Evolutionary conservation across 2,113 vertebrate species (phyloP).

Genomic region (Scortum barcoo): DNA sequence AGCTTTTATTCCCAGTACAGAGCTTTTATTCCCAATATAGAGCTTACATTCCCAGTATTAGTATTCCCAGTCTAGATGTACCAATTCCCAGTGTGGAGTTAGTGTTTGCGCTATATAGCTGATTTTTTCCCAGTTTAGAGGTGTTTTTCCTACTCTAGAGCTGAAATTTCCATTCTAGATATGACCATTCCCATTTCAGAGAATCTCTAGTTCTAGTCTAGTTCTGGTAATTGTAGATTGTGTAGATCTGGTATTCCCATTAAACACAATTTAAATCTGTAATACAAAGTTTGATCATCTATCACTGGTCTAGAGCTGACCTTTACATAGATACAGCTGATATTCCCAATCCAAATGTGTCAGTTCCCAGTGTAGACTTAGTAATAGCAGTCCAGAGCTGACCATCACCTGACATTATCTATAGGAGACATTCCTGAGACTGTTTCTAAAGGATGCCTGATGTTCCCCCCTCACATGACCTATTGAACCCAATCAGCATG

Average conservation of each 20-base stretch:
- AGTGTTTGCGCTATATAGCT: too few species aligned
- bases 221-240: too few species aligned
- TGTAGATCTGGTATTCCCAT: neutral
- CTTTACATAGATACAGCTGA: neutral
- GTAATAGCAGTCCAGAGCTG: too few species aligned
- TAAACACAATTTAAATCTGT: neutral
- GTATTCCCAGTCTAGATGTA: too few species aligned
- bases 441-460: neutral
- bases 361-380: neutral
- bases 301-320: neutral
- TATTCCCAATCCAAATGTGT: neutral
- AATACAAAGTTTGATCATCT: too few species aligned
- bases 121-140: too few species aligned
- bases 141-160: too few species aligned
- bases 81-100: too few species aligned
- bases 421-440: neutral
- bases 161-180: too few species aligned
- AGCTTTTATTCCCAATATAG: neutral
- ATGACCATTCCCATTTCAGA: too few species aligned
- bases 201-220: too few species aligned
- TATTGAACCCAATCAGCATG: conserved; percentile 2
- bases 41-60: too few species aligned
- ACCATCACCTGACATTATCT: neutral
- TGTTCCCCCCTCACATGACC: neutral
- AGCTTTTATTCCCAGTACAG: neutral